These are phyloP conservation scores for Phyllostomus discolor DNA, from an alignment of 2,113 vertebrate genomes.

Conservation along the genomic window DNA sequence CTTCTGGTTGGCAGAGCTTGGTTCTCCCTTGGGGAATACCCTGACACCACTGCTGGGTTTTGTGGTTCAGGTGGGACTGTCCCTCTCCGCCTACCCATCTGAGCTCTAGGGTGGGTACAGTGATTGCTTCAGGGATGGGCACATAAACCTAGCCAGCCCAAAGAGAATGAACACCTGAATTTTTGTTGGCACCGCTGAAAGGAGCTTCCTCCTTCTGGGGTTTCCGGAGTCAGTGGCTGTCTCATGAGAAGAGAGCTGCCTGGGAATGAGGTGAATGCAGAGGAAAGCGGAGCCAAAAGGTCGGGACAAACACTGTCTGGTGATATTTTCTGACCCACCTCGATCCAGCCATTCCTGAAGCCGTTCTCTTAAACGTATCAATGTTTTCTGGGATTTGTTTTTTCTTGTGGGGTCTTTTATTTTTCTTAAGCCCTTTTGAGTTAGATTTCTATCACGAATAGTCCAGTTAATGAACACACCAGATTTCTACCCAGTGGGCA, in stretches of 20 bases:
- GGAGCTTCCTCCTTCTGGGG: neutral
- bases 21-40: neutral
- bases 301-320: neutral
- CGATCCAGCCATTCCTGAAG: neutral
- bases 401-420: neutral
- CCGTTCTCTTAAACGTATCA: neutral
- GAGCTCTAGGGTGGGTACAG: neutral
- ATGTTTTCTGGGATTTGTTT: neutral
- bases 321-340: neutral
- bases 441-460: neutral
- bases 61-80: neutral
- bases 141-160: neutral
- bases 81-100: neutral
- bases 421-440: neutral
- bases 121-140: neutral
- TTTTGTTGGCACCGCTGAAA: neutral
- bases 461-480: neutral
- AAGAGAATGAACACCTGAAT: neutral
- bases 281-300: neutral
- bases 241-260: neutral
- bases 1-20: neutral
- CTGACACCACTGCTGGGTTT: neutral
- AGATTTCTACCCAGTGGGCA: neutral
- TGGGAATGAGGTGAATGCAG: neutral
- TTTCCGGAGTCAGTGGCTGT: neutral